phyloP scores from a whole-genome alignment of 2,113 vertebrate genomes.

The Glaucidium brasilianum region DNA sequence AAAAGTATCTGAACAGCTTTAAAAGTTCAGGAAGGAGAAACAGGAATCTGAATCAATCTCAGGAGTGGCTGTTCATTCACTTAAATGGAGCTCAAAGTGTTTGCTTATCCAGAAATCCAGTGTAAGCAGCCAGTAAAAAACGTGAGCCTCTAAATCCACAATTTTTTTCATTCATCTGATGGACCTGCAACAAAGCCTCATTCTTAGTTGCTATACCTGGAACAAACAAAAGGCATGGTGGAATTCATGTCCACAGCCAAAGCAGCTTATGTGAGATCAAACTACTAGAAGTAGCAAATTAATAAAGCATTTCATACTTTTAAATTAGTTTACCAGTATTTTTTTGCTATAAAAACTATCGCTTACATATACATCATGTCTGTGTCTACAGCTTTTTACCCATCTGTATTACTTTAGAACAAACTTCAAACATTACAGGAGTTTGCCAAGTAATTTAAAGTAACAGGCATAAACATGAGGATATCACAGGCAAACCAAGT shows the following conservation, averaged over 20 bases:
- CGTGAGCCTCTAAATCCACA: rapidly evolving
- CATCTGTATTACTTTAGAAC: not conserved
- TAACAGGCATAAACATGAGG: not conserved
- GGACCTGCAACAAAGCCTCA: not conserved
- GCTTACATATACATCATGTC: not conserved
- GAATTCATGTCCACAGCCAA: not conserved
- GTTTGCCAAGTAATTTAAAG: not conserved
- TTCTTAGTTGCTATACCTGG: not conserved
- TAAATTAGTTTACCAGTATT: not conserved
- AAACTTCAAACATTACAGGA: not conserved
- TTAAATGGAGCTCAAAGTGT: not conserved
- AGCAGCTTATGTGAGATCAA: not conserved
- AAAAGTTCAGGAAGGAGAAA: not conserved
- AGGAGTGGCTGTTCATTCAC: not conserved
- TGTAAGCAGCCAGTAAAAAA: not conserved
- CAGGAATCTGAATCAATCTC: not conserved
- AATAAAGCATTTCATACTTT: not conserved
- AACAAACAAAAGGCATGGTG: not conserved
- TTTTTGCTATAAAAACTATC: not conserved
- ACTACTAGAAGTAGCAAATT: not conserved
- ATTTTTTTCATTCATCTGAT: not conserved
- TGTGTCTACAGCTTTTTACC: not conserved
- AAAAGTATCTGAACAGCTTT: not conserved
- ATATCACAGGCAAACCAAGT: not conserved
- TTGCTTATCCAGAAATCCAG: not conserved